Percentiles rank a stretch among this genome's conserved stretches.
phyloP scores from a whole-genome alignment of 2,888 invertebrate species.

The Amiota communis region DNA sequence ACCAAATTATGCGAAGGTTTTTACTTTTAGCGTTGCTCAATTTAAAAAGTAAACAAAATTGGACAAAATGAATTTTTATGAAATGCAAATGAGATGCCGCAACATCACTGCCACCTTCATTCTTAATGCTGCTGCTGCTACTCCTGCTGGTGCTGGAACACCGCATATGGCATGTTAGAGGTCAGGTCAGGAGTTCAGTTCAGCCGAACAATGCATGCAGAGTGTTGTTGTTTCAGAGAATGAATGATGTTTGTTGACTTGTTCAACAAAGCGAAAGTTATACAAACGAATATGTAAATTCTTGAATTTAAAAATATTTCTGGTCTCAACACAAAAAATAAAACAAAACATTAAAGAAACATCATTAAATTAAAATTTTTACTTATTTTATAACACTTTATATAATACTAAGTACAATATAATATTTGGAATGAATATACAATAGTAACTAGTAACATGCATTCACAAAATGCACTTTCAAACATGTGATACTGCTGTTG shows the following conservation, averaged over 20 bases:
- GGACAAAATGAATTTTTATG: constrained; percentile 64
- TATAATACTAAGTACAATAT: no score
- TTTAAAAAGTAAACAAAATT: constrained; percentile 61
- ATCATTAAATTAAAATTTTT: no score
- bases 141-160: background rate
- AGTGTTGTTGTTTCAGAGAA: background rate
- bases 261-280: constrained; percentile 9
- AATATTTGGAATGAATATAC: no score
- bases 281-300: constrained; percentile 16
- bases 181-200: constrained; percentile 9
- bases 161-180: constrained; percentile 1
- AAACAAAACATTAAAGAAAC: background rate
- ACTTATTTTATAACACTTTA: no score
- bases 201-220: background rate
- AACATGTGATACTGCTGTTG: constrained; percentile 21
- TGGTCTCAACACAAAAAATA: background rate
- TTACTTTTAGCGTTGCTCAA: constrained; percentile 56
- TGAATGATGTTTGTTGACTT: constrained; percentile 6
- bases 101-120: constrained; percentile 1
- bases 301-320: constrained; percentile 12
- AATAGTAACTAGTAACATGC: no score
- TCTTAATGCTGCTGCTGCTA: background rate
- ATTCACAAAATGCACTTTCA: background rate
- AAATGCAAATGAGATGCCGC: constrained; percentile 55
- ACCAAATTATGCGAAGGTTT: constrained; percentile 49